Conservation (phyloP, 2,888 invertebrate genomes). For the Machimus atricapillus region DNA sequence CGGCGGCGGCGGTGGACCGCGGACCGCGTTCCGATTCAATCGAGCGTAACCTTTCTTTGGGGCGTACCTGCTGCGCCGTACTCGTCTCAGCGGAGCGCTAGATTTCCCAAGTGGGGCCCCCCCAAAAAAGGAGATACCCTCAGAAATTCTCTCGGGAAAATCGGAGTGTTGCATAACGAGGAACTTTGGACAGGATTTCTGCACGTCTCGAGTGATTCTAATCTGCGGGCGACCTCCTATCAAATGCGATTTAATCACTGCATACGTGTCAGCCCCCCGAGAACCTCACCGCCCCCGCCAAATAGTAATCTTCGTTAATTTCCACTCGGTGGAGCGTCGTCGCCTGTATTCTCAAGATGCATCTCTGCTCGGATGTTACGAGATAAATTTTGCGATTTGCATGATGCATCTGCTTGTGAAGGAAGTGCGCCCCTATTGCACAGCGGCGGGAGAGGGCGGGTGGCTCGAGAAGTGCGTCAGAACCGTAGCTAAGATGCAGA, state of each 20-base stretch:
- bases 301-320: neutral
- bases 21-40: neutral
- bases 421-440: neutral
- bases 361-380: neutral
- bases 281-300: neutral
- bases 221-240: conserved; percentile 14
- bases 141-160: neutral
- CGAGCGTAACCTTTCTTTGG: neutral
- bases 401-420: conserved; percentile 6
- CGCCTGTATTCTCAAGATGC: neutral
- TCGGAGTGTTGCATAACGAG: neutral
- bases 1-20: neutral
- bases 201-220: conserved; percentile 1
- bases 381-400: neutral
- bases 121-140: neutral
- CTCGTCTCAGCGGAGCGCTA: neutral
- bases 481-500: too few species aligned
- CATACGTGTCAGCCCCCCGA: neutral
- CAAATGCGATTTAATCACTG: conserved; percentile 19
- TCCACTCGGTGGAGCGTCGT: neutral
- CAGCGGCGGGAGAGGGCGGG: neutral
- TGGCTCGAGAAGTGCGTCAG: too few species aligned
- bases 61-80: neutral
- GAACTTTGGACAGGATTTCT: neutral
- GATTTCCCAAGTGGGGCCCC: neutral